Evolutionary conservation across 1,140 invertebrate genomes (phyloP).

Genomic region (Araneus ventricosus): DNA sequence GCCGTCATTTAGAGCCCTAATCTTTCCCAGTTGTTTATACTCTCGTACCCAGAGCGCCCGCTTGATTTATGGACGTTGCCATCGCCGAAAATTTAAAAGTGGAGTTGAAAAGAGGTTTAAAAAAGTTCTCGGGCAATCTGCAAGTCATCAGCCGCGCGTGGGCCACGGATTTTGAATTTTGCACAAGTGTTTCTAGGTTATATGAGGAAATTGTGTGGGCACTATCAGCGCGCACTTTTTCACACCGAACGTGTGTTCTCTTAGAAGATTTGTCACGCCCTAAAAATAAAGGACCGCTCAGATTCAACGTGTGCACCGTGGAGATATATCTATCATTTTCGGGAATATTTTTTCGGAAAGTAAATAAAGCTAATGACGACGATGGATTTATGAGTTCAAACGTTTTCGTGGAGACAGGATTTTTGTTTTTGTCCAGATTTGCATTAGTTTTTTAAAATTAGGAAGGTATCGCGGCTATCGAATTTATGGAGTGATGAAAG

Average conservation of each 20-base stretch:
- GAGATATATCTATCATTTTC: not conserved
- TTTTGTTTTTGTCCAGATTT: not conserved
- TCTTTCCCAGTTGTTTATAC: not conserved
- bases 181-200: conserved; percentile 50
- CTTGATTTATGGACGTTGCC: conserved; percentile 27
- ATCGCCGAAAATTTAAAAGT: conserved; percentile 2
- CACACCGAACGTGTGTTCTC: conserved; percentile 22
- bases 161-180: conserved; percentile 46
- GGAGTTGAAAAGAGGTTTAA: not conserved
- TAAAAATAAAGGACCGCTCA: conserved; percentile 38
- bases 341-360: not conserved
- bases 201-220: conserved; percentile 56
- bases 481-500: not conserved
- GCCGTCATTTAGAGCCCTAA: not conserved
- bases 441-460: not conserved
- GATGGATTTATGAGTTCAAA: not conserved
- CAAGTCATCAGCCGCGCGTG: conserved; percentile 47
- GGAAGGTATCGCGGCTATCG: not conserved
- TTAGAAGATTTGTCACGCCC: conserved; percentile 56
- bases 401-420: no score
- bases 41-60: not conserved
- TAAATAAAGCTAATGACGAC: conserved; percentile 13
- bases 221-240: conserved; percentile 45
- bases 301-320: not conserved
- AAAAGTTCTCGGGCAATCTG: conserved; percentile 57